Base-by-base conservation (phyloP, 2,113 vertebrate species). In the Oryzias melastigma region DNA sequence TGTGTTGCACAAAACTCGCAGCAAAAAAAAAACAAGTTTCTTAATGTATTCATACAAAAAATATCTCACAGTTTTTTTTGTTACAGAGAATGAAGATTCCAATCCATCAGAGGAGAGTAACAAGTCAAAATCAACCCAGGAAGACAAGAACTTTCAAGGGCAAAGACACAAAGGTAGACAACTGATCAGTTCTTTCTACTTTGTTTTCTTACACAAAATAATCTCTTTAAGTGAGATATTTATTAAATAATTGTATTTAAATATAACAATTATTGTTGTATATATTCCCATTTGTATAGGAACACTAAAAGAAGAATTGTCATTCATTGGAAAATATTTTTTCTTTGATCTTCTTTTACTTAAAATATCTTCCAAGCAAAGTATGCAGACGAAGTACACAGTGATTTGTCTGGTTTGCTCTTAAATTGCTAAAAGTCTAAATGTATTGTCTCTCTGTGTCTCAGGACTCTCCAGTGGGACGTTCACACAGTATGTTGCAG, bases 1-100 rank as follows among this genome's bases (percentile, higher is more conserved):
- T n/a, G 44, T 46, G 14, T 5, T 46, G 7, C 2, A 46, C 7
- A 5, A 8, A 46, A 46, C 8, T 5, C 7, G 44, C 7, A 1
- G 44, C 16, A 7, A 46, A 7, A 20, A 14, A 49, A 4, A 22
- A 49, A 49, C 1, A 3, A 12, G 8, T 1, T 10, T 35, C 12
- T 35, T 35, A 10, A 10, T 35, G 35, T 35, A 12, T 35, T 35
- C 10, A 3, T 35, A 43, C 1, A 47, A 20, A 62, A 62, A 41
- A 27, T 3, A 53, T 63, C 15, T 77, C 19, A 66, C 67, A 61
- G 64, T 78, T 74, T 81, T 86, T 50, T 17, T 79, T 80, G 68
- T 86, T 71, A 69, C 87, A 98, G 96, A 97, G 81, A 96, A 92
- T 85, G 95, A 96, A 67, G 91, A 91, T 43, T 92, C 92, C 1